These are phyloP conservation scores for Acinonyx jubatus DNA, from an alignment of 2,113 vertebrate genomes.

Conservation along the genomic window DNA sequence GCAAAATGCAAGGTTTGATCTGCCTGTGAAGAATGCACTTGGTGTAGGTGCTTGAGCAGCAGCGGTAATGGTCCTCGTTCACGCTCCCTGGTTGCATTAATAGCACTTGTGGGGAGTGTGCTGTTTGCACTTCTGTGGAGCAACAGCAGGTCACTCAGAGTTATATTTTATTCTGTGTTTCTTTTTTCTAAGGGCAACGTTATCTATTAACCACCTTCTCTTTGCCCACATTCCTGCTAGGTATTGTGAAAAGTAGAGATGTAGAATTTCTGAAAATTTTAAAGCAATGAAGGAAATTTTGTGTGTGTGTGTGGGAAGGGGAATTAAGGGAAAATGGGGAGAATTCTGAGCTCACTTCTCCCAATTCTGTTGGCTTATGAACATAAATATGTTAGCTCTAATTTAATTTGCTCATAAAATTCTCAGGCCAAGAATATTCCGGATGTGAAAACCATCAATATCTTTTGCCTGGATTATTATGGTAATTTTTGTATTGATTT, in stretches of 20 bases:
- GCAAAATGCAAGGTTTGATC: neutral
- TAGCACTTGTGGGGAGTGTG: neutral
- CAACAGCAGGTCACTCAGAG: neutral
- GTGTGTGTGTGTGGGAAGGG: neutral
- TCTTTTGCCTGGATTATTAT: neutral
- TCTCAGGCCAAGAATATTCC: neutral
- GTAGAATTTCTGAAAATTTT: neutral
- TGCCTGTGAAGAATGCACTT: neutral
- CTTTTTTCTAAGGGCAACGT: neutral
- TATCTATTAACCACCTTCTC: slow-evolving; percentile 30
- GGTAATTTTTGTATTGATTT: neutral
- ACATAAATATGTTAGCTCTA: neutral
- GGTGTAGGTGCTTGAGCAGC: too few species aligned
- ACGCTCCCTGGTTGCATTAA: neutral
- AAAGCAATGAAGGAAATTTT: neutral
- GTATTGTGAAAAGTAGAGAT: neutral
- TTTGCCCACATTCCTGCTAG: neutral
- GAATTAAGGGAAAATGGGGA: rapidly evolving
- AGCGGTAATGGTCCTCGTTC: neutral
- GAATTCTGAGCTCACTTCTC: neutral
- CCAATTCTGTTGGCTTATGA: neutral
- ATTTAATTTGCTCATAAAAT: neutral
- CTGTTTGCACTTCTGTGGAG: neutral
- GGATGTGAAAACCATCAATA: neutral
- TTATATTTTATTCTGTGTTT: neutral